These are phyloP conservation scores for Polyommatus iphigenia DNA, from an alignment of 2,888 invertebrate species.

Conservation along the genomic window DNA sequence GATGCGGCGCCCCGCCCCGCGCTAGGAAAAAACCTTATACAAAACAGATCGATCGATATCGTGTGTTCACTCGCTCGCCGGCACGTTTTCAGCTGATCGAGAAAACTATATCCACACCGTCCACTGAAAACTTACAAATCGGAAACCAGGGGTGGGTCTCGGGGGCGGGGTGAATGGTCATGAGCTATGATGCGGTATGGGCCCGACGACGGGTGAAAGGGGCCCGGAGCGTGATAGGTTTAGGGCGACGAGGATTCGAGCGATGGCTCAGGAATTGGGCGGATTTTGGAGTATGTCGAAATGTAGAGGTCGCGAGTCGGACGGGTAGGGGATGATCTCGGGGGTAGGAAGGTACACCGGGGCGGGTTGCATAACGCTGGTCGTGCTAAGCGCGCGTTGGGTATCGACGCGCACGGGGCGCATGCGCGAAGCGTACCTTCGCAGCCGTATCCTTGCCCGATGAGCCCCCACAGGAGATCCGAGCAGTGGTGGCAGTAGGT, in stretches of 20 bases:
- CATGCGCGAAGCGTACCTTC: conserved; percentile 90
- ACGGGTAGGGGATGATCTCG: conserved; percentile 51
- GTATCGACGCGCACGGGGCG: conserved; percentile 72
- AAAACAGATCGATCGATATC: conserved; percentile 74
- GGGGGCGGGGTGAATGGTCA: background rate
- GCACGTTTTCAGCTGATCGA: conserved; percentile 51
- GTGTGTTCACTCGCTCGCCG: conserved; percentile 53
- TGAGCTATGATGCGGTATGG: background rate
- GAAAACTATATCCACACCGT: conserved; percentile 35
- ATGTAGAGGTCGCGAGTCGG: conserved; percentile 41
- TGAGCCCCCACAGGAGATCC: conserved; percentile 99
- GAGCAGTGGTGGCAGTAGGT: conserved; percentile 99
- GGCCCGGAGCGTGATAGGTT: background rate
- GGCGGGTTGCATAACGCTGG: conserved; percentile 71
- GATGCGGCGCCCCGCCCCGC: conserved; percentile 57
- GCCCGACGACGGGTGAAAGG: background rate
- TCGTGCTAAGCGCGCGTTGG: conserved; percentile 67
- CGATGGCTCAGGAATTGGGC: background rate
- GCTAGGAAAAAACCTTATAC: conserved; percentile 64
- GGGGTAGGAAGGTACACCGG: conserved; percentile 62
- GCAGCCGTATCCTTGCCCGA: conserved; percentile 99
- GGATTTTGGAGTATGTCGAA: background rate
- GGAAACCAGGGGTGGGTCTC: background rate
- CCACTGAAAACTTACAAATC: conserved; percentile 24
- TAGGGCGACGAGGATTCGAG: conserved; percentile 9